Evolutionary conservation across 2,888 invertebrate species (phyloP).

Genomic region (Meiosimyza platycephala): DNA sequence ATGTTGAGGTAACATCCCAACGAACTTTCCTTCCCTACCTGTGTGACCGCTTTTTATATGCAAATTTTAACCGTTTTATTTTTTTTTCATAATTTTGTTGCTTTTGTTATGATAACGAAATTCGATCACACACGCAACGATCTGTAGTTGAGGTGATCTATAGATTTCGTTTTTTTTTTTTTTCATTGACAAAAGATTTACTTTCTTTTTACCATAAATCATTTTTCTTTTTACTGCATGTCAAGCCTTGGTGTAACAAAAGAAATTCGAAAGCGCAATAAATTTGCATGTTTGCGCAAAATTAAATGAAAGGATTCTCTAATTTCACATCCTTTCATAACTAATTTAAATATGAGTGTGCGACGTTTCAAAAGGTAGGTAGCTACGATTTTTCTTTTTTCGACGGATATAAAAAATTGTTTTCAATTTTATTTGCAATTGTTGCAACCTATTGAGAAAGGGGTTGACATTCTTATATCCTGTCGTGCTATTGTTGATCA

Average conservation of each 20-base stretch:
- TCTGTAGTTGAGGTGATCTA: conserved; percentile 13
- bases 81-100: neutral
- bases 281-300: conserved; percentile 38
- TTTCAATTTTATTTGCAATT: neutral
- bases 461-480: conserved; percentile 13
- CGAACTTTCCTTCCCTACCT: conserved; percentile 2
- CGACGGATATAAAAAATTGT: too few species aligned
- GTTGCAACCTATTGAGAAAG: neutral
- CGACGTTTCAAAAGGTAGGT: too few species aligned
- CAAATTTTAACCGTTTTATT: conserved; percentile 26
- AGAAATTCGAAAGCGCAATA: conserved; percentile 35
- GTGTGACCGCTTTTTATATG: conserved; percentile 23
- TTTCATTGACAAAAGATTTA: neutral
- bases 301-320: conserved; percentile 45
- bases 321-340: conserved; percentile 45
- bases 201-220: conserved; percentile 32
- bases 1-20: neutral
- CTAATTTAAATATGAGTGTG: conserved; percentile 49
- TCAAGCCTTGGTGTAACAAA: conserved; percentile 31
- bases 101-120: neutral
- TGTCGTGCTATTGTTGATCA: conserved; percentile 17
- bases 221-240: conserved; percentile 31
- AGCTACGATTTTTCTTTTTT: too few species aligned
- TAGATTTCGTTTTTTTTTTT: conserved; percentile 11
- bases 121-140: conserved; percentile 16